Base-by-base conservation (phyloP, 2,797 vertebrate genomes). In the Sebastes trivittatus region DNA sequence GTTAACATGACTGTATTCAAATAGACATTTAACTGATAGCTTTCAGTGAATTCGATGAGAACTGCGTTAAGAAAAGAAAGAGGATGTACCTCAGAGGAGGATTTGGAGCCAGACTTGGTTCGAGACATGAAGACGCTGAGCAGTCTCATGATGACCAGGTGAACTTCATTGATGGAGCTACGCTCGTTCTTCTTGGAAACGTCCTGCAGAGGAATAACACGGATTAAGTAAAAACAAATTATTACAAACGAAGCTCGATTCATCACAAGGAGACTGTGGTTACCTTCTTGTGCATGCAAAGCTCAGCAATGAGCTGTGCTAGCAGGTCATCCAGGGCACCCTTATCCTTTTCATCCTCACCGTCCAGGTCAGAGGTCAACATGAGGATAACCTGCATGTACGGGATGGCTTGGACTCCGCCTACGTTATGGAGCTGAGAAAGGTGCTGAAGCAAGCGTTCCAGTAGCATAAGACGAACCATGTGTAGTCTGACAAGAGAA, bases 331-430 rank as follows among this genome's bases (percentile, higher is more conserved):
- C 98, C 71, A 99, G 91, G 64, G 98, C 98, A 0, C 98, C 98
- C 83, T 99, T 99, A 88, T 99, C 98, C 83, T 99, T 99, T 89
- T 99, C 98, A 66, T 99, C 98, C 56, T 99, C 98, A 20, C 98
- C 98, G 82, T 99, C 98, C 25, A 99, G 94, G 90, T 99, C 98
- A 68, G 98, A 97, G 27, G 98, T 99, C 77, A 99, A 94, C 98
- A 99, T 99, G 79, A 99, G 95, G 78, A 99, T 96, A 77, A 99
- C 98, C 96, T 99, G 98, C 98, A 99, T 99, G 83, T 99, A 99
- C 0, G 98, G 98, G 80, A 99, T 99, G 89, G 98, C 98, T 60
- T 98, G 96, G 84, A 99, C 98, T 3, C 98, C 98, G 1, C 98
- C 98, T 0, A 99, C 98, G 0, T 95, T 97, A 86, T 98, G 97